phyloP scores from a whole-genome alignment of 2,888 invertebrate species.

The Zhuqinia jingwanae region DNA sequence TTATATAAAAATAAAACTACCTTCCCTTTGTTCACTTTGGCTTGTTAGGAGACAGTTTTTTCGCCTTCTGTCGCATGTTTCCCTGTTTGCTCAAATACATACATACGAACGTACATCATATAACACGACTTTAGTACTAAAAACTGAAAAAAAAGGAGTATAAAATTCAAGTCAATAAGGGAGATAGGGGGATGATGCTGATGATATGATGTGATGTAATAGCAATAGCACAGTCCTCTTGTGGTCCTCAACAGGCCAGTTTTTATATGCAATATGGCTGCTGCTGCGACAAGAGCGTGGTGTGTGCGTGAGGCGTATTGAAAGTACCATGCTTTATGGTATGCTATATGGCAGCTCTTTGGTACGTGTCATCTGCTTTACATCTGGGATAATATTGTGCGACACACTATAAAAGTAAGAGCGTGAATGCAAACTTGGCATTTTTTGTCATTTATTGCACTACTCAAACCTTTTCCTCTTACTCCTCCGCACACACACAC shows the following conservation, averaged over 20 bases:
- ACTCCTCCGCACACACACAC: conserved; percentile 27
- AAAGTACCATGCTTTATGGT: not conserved
- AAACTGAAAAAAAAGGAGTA: conserved; percentile 38
- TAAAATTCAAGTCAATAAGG: conserved; percentile 11
- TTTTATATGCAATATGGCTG: conserved; percentile 31
- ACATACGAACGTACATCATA: too few relatives aligned
- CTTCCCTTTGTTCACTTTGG: conserved; percentile 8
- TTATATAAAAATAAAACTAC: conserved; percentile 38
- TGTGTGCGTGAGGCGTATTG: not conserved
- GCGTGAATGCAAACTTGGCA: conserved; percentile 68
- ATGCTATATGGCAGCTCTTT: conserved; percentile 33
- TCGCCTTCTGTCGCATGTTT: conserved; percentile 18
- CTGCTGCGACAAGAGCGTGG: not conserved
- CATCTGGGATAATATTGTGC: conserved; percentile 71
- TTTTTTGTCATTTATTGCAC: conserved; percentile 70
- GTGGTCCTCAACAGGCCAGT: conserved; percentile 34
- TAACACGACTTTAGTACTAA: conserved; percentile 1
- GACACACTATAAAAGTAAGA: conserved; percentile 61
- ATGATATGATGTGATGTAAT: conserved; percentile 4
- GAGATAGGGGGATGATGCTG: conserved; percentile 9
- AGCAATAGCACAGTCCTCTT: too few relatives aligned
- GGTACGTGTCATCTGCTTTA: conserved; percentile 71
- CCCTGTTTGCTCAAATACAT: conserved; percentile 45
- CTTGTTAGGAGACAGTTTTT: too few relatives aligned
- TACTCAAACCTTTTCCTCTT: conserved; percentile 56